Base-by-base conservation (phyloP, 2,888 invertebrate genomes). In the Timema podura region DNA sequence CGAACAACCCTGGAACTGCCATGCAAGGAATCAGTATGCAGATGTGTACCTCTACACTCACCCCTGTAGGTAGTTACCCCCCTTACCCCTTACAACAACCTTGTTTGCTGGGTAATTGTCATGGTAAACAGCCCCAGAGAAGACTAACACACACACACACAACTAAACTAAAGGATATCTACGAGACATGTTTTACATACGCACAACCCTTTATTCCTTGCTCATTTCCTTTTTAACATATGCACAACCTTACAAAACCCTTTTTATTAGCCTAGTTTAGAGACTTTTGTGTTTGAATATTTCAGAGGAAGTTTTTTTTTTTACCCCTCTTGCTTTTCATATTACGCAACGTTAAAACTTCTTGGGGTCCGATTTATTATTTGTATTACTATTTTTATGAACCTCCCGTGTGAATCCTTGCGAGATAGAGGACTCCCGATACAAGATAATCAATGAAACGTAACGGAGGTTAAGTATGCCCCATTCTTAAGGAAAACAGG, bases 251-350 rank as follows among this genome's bases (percentile, higher is more conserved):
- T 47, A 68, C 64, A 61, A 61, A 64, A 64, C 68, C 48, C 47
- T 64, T 68, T 68, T 68, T 68, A 68, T 68, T 68, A 61, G 61
- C 64, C 68, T 68, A 68, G 68, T 68, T 68, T 68, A 46, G n/a
- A n/a, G n/a, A n/a, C n/a, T n/a, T n/a, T n/a, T n/a, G n/a, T n/a
- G n/a, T n/a, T n/a, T n/a, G n/a, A n/a, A n/a, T n/a, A n/a, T n/a
- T n/a, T n/a, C n/a, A n/a, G n/a, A n/a, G n/a, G n/a, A n/a, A n/a
- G n/a, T n/a, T n/a, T n/a, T n/a, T n/a, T n/a, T 47, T 49, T 15
- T n/a, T 46, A 16, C 16, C 8, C 49, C 67, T 57, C 47, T 15
- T 11, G 10, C 51, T n/a, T n/a, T n/a, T n/a, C n/a, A n/a, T n/a
- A n/a, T n/a, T n/a, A n/a, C n/a, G n/a, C n/a, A n/a, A n/a, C n/a